Conservation (phyloP, 2,888 invertebrate genomes). For the Oxyteleia sp. region DNA sequence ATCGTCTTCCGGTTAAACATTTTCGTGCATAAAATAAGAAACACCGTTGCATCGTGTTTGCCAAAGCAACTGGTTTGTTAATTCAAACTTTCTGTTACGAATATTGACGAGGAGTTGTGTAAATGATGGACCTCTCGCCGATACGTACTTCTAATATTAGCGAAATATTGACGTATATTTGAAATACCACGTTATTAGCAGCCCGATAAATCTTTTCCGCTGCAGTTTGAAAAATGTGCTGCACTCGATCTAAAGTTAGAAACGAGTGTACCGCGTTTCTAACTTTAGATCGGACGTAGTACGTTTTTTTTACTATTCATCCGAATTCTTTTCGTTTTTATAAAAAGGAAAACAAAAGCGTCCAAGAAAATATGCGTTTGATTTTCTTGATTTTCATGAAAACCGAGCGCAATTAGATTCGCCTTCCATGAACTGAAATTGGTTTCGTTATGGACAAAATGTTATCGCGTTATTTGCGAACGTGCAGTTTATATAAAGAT, state of each 20-base stretch:
- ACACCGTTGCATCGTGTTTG: not conserved
- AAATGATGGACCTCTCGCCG: slow-evolving; percentile 6
- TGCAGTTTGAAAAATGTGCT: slow-evolving; percentile 46
- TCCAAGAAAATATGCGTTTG: not conserved
- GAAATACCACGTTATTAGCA: slow-evolving; percentile 39
- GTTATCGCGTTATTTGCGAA: too few species aligned
- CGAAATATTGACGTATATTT: slow-evolving; percentile 39
- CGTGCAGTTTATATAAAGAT: too few species aligned
- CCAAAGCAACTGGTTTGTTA: not conserved
- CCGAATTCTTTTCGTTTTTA: slow-evolving; percentile 17
- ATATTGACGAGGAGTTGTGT: slow-evolving; percentile 3
- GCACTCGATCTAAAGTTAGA: slow-evolving; percentile 42
- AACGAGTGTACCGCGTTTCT: slow-evolving; percentile 17
- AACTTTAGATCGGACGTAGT: slow-evolving; percentile 25
- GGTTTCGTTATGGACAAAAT: too few species aligned
- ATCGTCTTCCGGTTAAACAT: slow-evolving; percentile 13
- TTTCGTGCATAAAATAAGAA: slow-evolving; percentile 7
- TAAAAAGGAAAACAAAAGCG: slow-evolving; percentile 14
- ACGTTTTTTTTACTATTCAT: slow-evolving; percentile 10
- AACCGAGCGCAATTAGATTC: too few species aligned
- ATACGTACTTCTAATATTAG: slow-evolving; percentile 34
- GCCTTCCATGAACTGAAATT: too few species aligned
- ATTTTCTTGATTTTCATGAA: not conserved
- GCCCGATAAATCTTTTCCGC: slow-evolving; percentile 31
- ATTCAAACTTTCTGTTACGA: slow-evolving; percentile 6